These are phyloP conservation scores for Rhipidura dahli DNA, from an alignment of 2,113 vertebrate genomes.

Conservation along the genomic window DNA sequence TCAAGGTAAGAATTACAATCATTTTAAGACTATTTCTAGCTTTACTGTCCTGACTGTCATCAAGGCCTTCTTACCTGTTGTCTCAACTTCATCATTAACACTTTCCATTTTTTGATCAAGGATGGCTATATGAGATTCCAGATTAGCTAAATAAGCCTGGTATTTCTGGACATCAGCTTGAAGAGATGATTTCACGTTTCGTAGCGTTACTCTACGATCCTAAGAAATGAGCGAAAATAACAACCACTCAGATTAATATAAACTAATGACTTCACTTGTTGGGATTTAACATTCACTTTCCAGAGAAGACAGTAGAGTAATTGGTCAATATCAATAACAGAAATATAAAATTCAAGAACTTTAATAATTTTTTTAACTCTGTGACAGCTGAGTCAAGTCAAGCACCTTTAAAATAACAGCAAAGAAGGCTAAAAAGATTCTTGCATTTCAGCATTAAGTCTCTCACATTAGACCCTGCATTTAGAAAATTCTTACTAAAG, in stretches of 20 bases:
- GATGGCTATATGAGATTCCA: constrained; percentile 80
- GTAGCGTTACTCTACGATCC: constrained; percentile 87
- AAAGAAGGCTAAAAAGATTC: not conserved
- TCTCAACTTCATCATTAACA: constrained; percentile 80
- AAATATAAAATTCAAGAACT: not conserved
- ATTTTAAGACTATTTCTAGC: not conserved
- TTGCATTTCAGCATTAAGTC: not conserved
- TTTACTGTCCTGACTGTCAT: not conserved
- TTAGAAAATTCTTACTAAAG: not conserved
- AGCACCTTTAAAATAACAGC: not conserved
- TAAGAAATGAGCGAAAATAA: constrained; percentile 32
- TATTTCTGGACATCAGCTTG: constrained; percentile 90
- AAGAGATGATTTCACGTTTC: constrained; percentile 77
- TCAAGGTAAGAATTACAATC: not conserved
- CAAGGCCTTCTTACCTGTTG: constrained; percentile 72
- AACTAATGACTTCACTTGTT: not conserved
- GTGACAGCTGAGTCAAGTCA: not conserved
- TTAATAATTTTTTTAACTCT: not conserved
- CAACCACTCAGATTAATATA: not conserved
- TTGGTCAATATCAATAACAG: not conserved
- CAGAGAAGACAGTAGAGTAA: not conserved
- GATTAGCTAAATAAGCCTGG: constrained; percentile 79
- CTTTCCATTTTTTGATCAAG: constrained; percentile 79
- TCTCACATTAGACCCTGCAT: not conserved
- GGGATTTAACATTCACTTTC: too few relatives aligned